Evolutionary conservation across 2,113 vertebrate species (phyloP), one percentile per base, ranked within the genome.

Genomic region (Leiothrix lutea): DNA sequence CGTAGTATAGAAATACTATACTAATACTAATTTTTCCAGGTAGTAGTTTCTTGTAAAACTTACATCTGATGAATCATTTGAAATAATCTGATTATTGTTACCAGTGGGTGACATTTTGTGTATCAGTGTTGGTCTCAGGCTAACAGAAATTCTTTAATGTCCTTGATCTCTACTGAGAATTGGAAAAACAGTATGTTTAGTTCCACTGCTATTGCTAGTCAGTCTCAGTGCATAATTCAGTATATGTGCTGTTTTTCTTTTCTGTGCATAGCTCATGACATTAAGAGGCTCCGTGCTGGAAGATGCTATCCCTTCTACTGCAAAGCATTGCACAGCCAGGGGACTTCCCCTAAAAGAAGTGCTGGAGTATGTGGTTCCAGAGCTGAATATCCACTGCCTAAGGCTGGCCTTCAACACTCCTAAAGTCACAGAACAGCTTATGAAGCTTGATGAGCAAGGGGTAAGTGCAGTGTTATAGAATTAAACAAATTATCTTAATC

Each of bases 391-490:
- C 64, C 98, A 99, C 89, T 99, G 99, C 95, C 98, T 99, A 53
- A 97, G 99, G 57, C 94, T 99, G 97, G 99, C 99, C 89, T 99
- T 99, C 97, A 99, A 99, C 97, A 99, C 99, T 6, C 99, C 99
- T 7, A 99, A 99, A 97, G 99, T 99, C 95, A 99, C 99, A 2
- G 99, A 99, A 87, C 99, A 99, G 86, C 98, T 99, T 86, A 99
- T 99, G 99, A 99, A 99, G 77, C 97, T 99, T 94, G 99, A 99
- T 78, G 99, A 99, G 72, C 99, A 99, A 98, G 99, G 99, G 98
- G 99, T 99, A 96, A 98, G 97, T 97, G 18, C 14, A 33, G 69
- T 83, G 22, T 61, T 93, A 56, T 0, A 70, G 42, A 72, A 71
- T n/a, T 48, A 53, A 44, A 54, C 7, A 56, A 40, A 72, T 51